Evolutionary conservation across 2,888 invertebrate species (phyloP), one percentile per base, ranked within the genome.

Genomic region (Drosophila mercatorum): DNA sequence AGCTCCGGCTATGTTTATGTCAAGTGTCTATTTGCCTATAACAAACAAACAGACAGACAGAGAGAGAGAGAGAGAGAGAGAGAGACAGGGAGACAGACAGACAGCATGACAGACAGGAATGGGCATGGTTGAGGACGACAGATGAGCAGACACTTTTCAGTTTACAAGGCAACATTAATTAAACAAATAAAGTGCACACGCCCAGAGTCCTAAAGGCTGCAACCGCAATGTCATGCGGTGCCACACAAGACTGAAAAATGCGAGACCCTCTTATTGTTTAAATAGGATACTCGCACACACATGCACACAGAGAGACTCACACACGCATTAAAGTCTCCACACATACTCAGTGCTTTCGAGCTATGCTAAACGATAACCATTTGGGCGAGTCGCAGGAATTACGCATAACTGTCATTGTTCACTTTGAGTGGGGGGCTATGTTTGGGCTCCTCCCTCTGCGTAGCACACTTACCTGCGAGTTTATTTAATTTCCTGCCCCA

Each of bases 21-120:
- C 89, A 89, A 85, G 85, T 88, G 89, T 89, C 88, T 85, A 88
- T 85, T 85, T 89, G 83, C 88, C 88, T 73, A 88, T 88, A 83
- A 86, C 90, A 87, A 87, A 80, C 89, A 83, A 75, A 72, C 81
- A 82, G 74, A 63, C 67, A 59, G 62, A 34, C 26, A 46, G 46
- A 26, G 36, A 36, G 7, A 2, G 14, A 2, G 22, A 22, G 22
- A 22, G 22, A 26, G 36, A 36, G 7, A 2, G 14, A 2, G 22
- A 22, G 22, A 22, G 22, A 22, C 22, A 22, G 1, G 22, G 22
- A 22, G 22, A 51, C 36, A 52, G 63, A 63, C 67, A 59, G 64
- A 34, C 26, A 46, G 7, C 31, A 34, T 34, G 46, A 26, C 52
- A 36, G 7, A 2, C 26, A 7, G 7, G 26, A 26, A 7, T 36